Evolutionary conservation across 23 tunicate species (phyloP).

Genomic region (Botrylloides violaceus): DNA sequence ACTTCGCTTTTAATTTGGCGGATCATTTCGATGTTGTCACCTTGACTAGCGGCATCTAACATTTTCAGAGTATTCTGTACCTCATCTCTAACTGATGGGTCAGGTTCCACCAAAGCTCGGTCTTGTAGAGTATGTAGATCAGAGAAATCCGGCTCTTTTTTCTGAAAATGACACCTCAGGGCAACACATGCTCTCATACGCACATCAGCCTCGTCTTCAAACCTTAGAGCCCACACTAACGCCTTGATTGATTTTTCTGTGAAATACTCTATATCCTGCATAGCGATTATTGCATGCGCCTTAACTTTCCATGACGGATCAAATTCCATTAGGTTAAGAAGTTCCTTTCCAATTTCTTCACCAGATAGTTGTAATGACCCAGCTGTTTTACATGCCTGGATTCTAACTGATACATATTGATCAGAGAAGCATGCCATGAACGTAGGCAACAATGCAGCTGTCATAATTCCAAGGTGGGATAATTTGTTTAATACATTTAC

Average conservation of each 20-base stretch:
- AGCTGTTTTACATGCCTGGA: constrained; percentile 65
- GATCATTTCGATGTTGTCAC: constrained; percentile 93
- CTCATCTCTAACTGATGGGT: constrained; percentile 56
- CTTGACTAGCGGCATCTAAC: constrained; percentile 56
- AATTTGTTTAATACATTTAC: constrained; percentile 66
- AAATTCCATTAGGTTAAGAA: constrained; percentile 39
- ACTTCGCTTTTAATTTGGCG: constrained; percentile 75
- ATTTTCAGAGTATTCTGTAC: constrained; percentile 46
- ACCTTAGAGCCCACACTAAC: constrained; percentile 77
- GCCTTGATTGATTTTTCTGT: constrained; percentile 32
- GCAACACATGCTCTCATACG: constrained; percentile 75
- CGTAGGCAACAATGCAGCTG: constrained; percentile 73
- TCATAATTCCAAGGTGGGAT: constrained; percentile 92
- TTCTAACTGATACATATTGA: constrained; percentile 75
- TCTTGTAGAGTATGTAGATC: constrained; percentile 62
- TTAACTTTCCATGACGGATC: constrained; percentile 85
- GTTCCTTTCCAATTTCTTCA: constrained; percentile 41
- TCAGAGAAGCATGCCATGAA: constrained; percentile 73
- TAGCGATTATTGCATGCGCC: constrained; percentile 84
- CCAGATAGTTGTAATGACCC: constrained; percentile 43
- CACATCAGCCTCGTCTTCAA: constrained; percentile 81
- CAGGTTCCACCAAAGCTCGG: constrained; percentile 81
- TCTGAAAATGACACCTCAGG: constrained; percentile 17
- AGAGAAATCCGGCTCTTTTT: constrained; percentile 8
- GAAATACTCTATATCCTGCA: constrained; percentile 44